Evolutionary conservation across 2,113 vertebrate species (phyloP), one percentile per base, ranked within the genome.

Genomic region (Coregonus clupeaformis): DNA sequence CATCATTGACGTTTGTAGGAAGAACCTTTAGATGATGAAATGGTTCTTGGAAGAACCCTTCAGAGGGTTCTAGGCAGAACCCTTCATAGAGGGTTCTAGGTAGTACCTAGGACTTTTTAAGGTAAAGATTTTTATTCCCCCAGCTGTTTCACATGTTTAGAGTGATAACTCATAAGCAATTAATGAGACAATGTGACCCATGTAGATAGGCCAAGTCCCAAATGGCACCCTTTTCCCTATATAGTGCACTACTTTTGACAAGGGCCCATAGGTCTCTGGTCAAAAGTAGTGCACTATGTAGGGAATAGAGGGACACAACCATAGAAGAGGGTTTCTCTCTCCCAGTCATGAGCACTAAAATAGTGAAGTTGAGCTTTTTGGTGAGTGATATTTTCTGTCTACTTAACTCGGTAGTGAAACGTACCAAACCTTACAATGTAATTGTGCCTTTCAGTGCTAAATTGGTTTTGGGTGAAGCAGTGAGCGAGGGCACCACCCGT

Each of bases 141-240:
- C 88, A 89, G 89, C 90, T 91, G 91, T 79, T 89, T 85, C 82
- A 85, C 82, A 86, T 85, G 80, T 84, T 85, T 85, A 86, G 76
- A 16, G 69, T 60, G 83, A 92, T 91, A 91, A 92, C 84, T 91
- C 82, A 85, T 80, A 65, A 71, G 89, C 80, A 93, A 92, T 93
- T 91, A 91, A 92, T 85, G 84, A 86, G 86, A 87, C 86, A 88
- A 87, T 88, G 86, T 88, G 82, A 89, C 88, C 85, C 72, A 73
- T 1, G 77, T 73, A 80, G 85, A 83, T 75, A 86, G 36, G 36
- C 3, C 36, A 42, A 11, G 36, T 42, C 36, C 36, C 36, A 42
- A 42, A 42, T 42, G 36, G 36, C 36, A 42, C 36, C 9, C 36
- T 11, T 11, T 42, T 11, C 36, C 36, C 36, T 42, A 42, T 12